These are phyloP conservation scores for Channa argus DNA, from an alignment of 2,113 vertebrate species.

Conservation along the genomic window DNA sequence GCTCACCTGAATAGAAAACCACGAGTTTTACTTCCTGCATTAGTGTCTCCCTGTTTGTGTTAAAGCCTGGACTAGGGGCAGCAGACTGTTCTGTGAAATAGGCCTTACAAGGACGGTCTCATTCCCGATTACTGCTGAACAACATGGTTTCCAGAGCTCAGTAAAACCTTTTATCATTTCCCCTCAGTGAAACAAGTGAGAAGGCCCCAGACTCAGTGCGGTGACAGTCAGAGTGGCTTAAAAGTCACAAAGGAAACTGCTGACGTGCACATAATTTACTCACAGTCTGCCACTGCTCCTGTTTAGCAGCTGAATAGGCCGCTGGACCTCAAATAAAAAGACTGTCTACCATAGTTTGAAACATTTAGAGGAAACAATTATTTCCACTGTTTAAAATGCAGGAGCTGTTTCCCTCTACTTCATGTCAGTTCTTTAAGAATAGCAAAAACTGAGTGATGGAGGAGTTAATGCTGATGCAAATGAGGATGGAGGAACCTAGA, in stretches of 20 bases:
- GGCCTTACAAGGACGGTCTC: constrained; percentile 27
- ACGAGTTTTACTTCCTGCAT: constrained; percentile 16
- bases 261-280: constrained; percentile 53
- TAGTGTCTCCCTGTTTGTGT: not conserved
- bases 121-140: constrained; percentile 30
- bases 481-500: constrained; percentile 19
- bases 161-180: constrained; percentile 53
- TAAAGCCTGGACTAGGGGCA: not conserved
- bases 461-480: constrained; percentile 40
- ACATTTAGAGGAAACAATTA: constrained; percentile 25
- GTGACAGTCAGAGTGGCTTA: constrained; percentile 65
- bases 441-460: not conserved
- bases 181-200: constrained; percentile 54
- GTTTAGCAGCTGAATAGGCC: constrained; percentile 57
- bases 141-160: constrained; percentile 40
- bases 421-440: constrained; percentile 1
- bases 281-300: constrained; percentile 40
- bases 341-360: constrained; percentile 22
- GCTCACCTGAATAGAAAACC: not conserved
- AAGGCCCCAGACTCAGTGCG: constrained; percentile 35
- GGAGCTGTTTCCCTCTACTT: not conserved
- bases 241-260: constrained; percentile 75
- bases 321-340: constrained; percentile 38
- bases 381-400: constrained; percentile 46
- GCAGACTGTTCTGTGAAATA: constrained; percentile 3